phyloP scores from a whole-genome alignment of 2,888 invertebrate genomes.

The Phyllotreta cruciferae region DNA sequence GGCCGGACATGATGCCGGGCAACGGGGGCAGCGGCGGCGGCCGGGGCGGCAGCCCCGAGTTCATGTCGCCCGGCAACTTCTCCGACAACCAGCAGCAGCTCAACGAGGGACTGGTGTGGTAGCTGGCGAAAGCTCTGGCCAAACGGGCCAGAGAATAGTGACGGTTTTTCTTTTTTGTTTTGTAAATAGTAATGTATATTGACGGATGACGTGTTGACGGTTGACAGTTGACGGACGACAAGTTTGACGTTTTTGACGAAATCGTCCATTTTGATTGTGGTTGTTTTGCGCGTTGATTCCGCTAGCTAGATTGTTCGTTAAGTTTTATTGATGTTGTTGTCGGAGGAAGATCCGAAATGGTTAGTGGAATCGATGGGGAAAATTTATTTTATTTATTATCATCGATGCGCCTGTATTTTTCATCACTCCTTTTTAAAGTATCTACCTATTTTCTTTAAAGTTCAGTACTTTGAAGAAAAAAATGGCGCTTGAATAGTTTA shows the following conservation, averaged over 20 bases:
- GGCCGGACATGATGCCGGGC: slow-evolving; percentile 69
- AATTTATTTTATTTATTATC: too few species aligned
- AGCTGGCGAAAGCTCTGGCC: slow-evolving; percentile 64
- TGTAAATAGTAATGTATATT: slow-evolving; percentile 33
- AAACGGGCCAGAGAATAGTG: slow-evolving; percentile 59
- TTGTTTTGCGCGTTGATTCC: too few species aligned
- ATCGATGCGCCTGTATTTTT: too few species aligned
- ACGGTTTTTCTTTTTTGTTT: slow-evolving; percentile 14
- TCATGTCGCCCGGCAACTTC: slow-evolving; percentile 69
- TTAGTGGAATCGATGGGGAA: too few species aligned
- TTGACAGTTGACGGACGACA: background rate
- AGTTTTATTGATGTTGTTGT: too few species aligned
- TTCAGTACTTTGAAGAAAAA: too few species aligned
- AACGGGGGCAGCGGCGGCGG: slow-evolving; percentile 73
- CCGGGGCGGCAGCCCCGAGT: slow-evolving; percentile 76
- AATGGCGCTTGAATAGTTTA: too few species aligned
- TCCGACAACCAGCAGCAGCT: slow-evolving; percentile 76
- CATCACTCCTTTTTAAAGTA: too few species aligned
- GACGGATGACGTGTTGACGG: background rate
- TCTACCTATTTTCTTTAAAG: too few species aligned
- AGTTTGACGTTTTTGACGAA: background rate
- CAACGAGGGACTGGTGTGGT: slow-evolving; percentile 79
- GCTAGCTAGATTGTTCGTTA: too few species aligned
- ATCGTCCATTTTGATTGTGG: background rate
- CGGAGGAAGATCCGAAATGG: too few species aligned